These are phyloP conservation scores for Galerucella nymphaeae DNA, from an alignment of 2,888 invertebrate genomes.

Conservation along the genomic window DNA sequence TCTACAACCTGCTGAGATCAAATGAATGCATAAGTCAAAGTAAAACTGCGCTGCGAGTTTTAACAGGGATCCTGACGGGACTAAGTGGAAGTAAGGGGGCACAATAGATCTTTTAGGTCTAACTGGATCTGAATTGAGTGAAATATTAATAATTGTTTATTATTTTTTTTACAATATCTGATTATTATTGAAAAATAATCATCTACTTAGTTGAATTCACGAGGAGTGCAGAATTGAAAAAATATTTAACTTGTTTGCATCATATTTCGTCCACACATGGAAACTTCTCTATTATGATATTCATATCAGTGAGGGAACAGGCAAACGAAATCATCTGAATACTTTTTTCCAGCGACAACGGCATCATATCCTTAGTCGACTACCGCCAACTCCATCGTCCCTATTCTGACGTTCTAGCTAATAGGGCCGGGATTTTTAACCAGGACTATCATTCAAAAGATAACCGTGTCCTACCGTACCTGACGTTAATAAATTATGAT, in stretches of 20 bases:
- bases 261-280: neutral
- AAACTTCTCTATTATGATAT: constrained; percentile 18
- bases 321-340: constrained; percentile 20
- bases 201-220: neutral
- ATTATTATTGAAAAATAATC: too few species aligned
- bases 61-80: too few species aligned
- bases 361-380: constrained; percentile 23
- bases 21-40: too few species aligned
- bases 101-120: too few species aligned
- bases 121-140: too few species aligned
- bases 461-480: constrained; percentile 60
- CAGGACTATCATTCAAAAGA: constrained; percentile 62
- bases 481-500: constrained; percentile 60
- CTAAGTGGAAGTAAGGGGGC: too few species aligned
- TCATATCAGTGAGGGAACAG: constrained; percentile 26
- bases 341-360: constrained; percentile 29
- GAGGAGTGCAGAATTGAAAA: neutral
- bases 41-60: too few species aligned
- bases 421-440: constrained; percentile 58
- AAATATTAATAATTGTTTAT: too few species aligned
- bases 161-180: too few species aligned
- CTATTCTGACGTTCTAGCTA: constrained; percentile 55
- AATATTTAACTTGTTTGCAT: neutral
- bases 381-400: constrained; percentile 44
- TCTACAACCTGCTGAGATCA: too few species aligned